Evolutionary conservation across 2,797 vertebrate genomes (phyloP), one percentile per base, ranked within the genome.

Genomic region (Heliangelus exortis): DNA sequence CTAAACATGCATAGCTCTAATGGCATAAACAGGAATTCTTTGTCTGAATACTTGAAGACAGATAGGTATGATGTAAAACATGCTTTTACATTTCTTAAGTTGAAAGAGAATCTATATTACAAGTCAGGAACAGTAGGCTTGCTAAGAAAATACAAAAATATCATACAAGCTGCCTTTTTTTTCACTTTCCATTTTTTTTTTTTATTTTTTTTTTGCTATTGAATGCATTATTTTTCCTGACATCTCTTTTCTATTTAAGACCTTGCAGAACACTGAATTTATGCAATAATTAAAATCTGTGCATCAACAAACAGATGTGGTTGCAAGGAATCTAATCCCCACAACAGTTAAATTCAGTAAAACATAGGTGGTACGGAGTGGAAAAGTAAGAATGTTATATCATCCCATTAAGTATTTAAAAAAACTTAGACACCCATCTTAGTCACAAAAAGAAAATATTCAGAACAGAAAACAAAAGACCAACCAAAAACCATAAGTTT

Each of bases 101-200:
- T 61, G 45, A 20, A 88, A 67, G 1, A 88, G 7, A 41, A 67
- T 45, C 11, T 12, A 34, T 0, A 1, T 67, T 63, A 53, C 14
- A 74, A 21, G 18, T 45, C 15, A 78, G 19, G 45, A 80, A 77
- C 15, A 80, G 28, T 45, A 67, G 9, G 3, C 10, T 89, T 92
- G 15, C 26, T 69, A 41, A 66, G 29, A 59, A 79, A 73, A 26
- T 48, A 29, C 25, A 63, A 84, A 43, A 45, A 33, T 34, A 25
- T 13, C 0, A 1, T 55, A 51, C 12, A 68, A 34, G 4, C 5
- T 54, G 7, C 2, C 16, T 55, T 28, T 29, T 28, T 9, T 25
- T 43, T 19, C 25, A 12, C 39, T 39, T 39, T 45, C n/a, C 54
- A 29, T 39, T 12, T 47, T 53, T 39, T 15, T 43, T n/a, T n/a